Conservation (phyloP, 2,797 vertebrate genomes). For the Takifugu ocellatus region DNA sequence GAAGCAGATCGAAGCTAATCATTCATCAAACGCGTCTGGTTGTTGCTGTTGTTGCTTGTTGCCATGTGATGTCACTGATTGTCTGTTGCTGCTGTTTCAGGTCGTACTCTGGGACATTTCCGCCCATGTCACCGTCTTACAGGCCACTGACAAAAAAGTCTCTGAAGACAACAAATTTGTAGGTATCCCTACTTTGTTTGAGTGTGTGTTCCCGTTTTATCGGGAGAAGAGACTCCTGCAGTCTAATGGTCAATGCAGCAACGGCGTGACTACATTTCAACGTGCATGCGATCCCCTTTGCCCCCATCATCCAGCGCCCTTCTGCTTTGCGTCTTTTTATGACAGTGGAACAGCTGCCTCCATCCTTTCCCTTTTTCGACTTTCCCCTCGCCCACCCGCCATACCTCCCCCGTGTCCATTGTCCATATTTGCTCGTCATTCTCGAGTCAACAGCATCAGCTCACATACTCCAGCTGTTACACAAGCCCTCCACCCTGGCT, state of each 20-base stretch:
- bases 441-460: conserved; percentile 61
- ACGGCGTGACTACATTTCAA: no score
- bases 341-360: conserved; percentile 62
- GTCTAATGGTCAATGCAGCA: conserved; percentile 27
- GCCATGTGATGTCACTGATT: conserved; percentile 5
- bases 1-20: background rate
- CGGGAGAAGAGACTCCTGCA: conserved; percentile 46
- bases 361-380: conserved; percentile 34
- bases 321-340: conserved; percentile 58
- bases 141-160: conserved; percentile 51
- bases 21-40: background rate
- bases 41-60: background rate
- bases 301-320: conserved; percentile 38
- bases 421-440: conserved; percentile 66
- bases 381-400: conserved; percentile 21
- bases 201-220: background rate
- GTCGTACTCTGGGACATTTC: conserved; percentile 91
- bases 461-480: conserved; percentile 63
- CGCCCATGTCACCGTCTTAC: conserved; percentile 67
- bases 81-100: conserved; percentile 60
- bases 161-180: conserved; percentile 53
- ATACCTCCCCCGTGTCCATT: conserved; percentile 37
- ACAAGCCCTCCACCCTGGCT: conserved; percentile 32
- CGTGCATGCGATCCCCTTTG: background rate
- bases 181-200: conserved; percentile 41